Base-by-base conservation (phyloP, 1,140 invertebrate genomes). In the Anadara kagoshimensis region DNA sequence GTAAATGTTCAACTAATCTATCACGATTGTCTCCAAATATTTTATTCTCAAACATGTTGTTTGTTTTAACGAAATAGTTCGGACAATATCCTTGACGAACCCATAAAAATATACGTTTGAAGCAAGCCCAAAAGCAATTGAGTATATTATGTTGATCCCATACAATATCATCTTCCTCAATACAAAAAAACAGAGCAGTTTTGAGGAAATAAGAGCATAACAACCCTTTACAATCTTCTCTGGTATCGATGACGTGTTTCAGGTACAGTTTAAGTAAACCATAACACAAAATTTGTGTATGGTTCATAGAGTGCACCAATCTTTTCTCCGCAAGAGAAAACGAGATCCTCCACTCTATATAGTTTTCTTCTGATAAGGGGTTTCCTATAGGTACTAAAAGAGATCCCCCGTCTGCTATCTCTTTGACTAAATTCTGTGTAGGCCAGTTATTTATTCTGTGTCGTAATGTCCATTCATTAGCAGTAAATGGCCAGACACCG, bases 131-230 rank as follows among this genome's bases (percentile, higher is more conserved):
- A 11, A 64, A 63, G 36, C 59, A 56, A n/a, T 64, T 16, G 2
- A 64, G 22, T 12, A 71, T 12, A 97, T 99, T 92, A 93, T 54
- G 16, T 56, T 49, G 59, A 26, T 7, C 18, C 69, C 69, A 71
- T 1, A 45, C 4, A 7, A 24, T 1, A 0, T 41, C 12, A 16
- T 18, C 44, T n/a, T 47, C 51, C 64, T 64, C 53, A 22, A 64
- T 57, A 10, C 18, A 36, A 49, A 44, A 56, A 44, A 71, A 64
- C 12, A 71, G 18, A 45, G 44, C 36, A 18, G 69, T 64, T 45
- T 71, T 71, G 11, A 71, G 51, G 29, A 56, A 56, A 56, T 71
- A 64, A 1, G 59, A 71, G 36, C 69, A 64, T 3, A 56, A 10
- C 26, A 56, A n/a, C 8, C 51, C 51, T 43, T 64, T 22, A 29